phyloP scores from a whole-genome alignment of 2,888 invertebrate genomes.

The Hypsopygia costalis region DNA sequence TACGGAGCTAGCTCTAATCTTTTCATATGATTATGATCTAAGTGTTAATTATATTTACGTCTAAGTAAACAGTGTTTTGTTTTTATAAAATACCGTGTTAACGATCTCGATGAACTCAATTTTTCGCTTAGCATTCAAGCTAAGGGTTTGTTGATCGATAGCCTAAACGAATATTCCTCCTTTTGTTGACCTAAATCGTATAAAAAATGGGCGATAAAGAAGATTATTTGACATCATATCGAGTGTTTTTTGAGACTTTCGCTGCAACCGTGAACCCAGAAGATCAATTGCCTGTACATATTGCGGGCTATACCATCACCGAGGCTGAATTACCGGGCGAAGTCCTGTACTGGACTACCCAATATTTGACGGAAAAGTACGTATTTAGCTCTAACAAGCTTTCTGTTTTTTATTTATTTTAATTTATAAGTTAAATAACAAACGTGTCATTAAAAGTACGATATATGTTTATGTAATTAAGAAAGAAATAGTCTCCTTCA shows the following conservation, averaged over 20 bases:
- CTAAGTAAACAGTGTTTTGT: constrained; percentile 23
- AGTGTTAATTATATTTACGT: constrained; percentile 18
- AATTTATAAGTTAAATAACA: no score
- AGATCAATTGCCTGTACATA: constrained; percentile 87
- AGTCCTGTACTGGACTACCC: constrained; percentile 87
- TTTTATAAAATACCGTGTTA: constrained; percentile 16
- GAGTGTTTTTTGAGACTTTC: constrained; percentile 87
- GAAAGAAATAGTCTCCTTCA: no score
- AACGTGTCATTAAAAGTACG: no score
- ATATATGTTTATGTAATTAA: no score
- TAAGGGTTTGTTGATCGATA: constrained; percentile 47
- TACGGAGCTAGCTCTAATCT: constrained; percentile 23
- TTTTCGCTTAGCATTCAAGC: constrained; percentile 12
- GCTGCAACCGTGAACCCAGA: constrained; percentile 84
- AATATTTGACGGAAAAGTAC: constrained; percentile 89
- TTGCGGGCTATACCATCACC: constrained; percentile 84
- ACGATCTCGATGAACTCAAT: neutral
- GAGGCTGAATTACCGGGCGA: constrained; percentile 87
- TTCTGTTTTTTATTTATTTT: neutral
- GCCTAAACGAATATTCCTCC: constrained; percentile 30
- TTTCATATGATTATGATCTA: constrained; percentile 15
- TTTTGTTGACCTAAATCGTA: constrained; percentile 21
- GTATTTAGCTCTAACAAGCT: constrained; percentile 34
- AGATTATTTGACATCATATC: constrained; percentile 85
- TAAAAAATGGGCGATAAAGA: constrained; percentile 80